phyloP scores from a whole-genome alignment of 2,113 vertebrate species.

The Centropristis striata region DNA sequence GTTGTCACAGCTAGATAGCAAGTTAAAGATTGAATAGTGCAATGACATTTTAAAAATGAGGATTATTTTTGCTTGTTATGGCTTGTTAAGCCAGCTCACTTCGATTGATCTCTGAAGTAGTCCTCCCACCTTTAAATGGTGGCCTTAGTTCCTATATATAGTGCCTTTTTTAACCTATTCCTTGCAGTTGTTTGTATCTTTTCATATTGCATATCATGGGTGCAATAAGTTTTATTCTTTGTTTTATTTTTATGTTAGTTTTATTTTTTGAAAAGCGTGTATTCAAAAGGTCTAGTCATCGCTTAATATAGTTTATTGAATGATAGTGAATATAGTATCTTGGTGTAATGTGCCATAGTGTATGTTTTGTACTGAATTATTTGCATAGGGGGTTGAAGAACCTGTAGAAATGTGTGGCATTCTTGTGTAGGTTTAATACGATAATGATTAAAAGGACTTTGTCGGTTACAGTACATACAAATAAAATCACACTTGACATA shows the following conservation, averaged over 20 bases:
- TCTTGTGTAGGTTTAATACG: background rate
- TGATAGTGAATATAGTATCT: background rate
- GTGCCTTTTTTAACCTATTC: too few relatives aligned
- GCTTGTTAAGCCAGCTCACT: background rate
- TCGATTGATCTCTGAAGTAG: background rate
- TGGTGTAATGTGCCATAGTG: too few relatives aligned
- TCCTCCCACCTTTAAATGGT: background rate
- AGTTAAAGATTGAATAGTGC: too few relatives aligned
- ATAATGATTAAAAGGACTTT: constrained; percentile 4
- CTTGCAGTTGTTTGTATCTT: too few relatives aligned
- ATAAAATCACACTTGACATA: constrained; percentile 11
- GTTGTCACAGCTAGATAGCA: too few relatives aligned
- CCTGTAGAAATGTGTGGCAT: background rate
- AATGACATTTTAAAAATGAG: background rate
- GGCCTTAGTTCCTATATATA: too few relatives aligned
- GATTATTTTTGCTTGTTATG: background rate
- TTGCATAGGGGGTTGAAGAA: background rate
- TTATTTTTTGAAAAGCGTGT: background rate
- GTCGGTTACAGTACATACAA: background rate
- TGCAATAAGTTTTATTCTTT: too few relatives aligned
- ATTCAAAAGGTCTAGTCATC: background rate
- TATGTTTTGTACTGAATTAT: too few relatives aligned
- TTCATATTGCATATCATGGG: too few relatives aligned
- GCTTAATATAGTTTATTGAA: background rate
- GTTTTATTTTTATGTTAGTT: too few relatives aligned